These are phyloP conservation scores for Gorsachius magnificus DNA, from an alignment of 2,797 vertebrate species.

Conservation along the genomic window DNA sequence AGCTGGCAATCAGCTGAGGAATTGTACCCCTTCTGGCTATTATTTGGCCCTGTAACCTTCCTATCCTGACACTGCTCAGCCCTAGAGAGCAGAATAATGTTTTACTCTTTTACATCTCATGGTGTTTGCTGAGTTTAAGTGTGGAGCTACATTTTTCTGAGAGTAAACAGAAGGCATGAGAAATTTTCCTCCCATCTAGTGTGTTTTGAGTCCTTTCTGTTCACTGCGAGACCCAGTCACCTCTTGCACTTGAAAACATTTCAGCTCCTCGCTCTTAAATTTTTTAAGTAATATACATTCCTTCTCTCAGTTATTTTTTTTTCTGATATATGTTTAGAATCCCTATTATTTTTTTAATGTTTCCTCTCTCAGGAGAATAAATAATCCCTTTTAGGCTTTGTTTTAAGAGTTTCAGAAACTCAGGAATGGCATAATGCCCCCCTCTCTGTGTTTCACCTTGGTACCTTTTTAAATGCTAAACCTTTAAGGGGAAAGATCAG, in stretches of 20 bases:
- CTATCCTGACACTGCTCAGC: background rate
- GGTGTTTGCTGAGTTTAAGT: background rate
- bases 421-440: background rate
- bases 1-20: background rate
- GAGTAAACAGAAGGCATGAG: background rate
- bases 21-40: background rate
- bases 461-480: background rate
- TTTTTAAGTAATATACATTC: background rate
- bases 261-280: background rate
- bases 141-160: background rate
- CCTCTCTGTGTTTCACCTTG: background rate
- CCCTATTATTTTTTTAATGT: fast-evolving
- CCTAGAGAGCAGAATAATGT: background rate
- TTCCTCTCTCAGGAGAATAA: background rate
- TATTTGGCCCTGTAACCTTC: background rate
- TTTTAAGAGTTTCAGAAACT: background rate
- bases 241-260: background rate
- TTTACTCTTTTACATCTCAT: background rate
- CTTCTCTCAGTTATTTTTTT: background rate
- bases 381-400: background rate
- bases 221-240: background rate
- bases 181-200: background rate
- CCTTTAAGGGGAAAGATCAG: slow-evolving; percentile 5
- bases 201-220: background rate
- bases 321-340: background rate